Percentiles rank a stretch among this genome's conserved stretches.
Evolutionary conservation across 1,140 invertebrate species (phyloP).

Genomic region (Campoletis sonorensis): DNA sequence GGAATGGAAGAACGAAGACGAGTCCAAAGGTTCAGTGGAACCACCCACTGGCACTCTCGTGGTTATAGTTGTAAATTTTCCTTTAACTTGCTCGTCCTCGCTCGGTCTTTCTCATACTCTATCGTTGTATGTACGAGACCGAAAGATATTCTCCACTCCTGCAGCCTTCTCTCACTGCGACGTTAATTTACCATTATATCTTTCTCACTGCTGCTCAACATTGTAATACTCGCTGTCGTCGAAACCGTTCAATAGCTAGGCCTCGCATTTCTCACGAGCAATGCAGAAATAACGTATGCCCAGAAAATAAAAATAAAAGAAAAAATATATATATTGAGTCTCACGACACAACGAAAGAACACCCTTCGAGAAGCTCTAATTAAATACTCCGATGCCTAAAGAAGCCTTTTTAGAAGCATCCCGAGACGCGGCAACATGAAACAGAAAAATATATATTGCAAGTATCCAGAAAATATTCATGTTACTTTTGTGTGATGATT

Average conservation of each 20-base stretch:
- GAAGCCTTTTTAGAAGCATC: background rate
- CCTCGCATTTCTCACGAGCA: background rate
- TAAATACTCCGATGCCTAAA: background rate
- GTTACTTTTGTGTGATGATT: background rate
- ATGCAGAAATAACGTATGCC: background rate
- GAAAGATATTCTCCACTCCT: background rate
- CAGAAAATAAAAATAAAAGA: background rate
- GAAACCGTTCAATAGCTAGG: background rate
- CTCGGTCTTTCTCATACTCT: conserved; percentile 8
- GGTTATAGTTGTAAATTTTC: conserved; percentile 42
- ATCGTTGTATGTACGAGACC: background rate
- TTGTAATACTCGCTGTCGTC: conserved; percentile 7
- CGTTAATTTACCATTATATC: conserved; percentile 42
- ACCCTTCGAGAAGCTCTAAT: conserved; percentile 1
- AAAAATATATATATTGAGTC: background rate
- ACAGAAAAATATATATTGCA: conserved; percentile 15
- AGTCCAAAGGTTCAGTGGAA: conserved; percentile 42
- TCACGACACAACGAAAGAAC: background rate
- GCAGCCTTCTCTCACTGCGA: background rate
- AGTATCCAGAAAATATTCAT: background rate
- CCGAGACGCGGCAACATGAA: background rate
- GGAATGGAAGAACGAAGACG: conserved; percentile 39
- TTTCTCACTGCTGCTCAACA: conserved; percentile 26
- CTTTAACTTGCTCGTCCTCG: conserved; percentile 41
- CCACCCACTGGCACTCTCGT: conserved; percentile 33